Evolutionary conservation across 2,888 invertebrate genomes (phyloP).

Genomic region (Lysandra coridon): DNA sequence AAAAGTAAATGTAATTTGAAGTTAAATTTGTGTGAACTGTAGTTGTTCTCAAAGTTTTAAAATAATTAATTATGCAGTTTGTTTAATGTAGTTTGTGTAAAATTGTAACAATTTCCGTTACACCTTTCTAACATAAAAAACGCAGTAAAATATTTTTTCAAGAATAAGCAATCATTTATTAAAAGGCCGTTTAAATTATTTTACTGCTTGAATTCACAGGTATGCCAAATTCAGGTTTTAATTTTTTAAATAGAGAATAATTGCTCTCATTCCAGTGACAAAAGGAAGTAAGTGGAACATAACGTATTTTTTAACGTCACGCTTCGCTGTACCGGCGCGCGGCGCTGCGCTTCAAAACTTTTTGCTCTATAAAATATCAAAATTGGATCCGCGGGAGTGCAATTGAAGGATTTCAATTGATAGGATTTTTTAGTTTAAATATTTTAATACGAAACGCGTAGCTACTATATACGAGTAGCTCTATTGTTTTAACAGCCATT

Average conservation of each 20-base stretch:
- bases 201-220: neutral
- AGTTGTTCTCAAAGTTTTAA: neutral
- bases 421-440: constrained; percentile 21
- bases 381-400: constrained; percentile 27
- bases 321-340: neutral
- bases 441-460: neutral
- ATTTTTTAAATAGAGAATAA: constrained; percentile 4
- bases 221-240: neutral
- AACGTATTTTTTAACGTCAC: constrained; percentile 29
- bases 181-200: neutral
- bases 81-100: too few species aligned
- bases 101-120: too few species aligned
- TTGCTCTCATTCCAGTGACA: constrained; percentile 5
- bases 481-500: neutral
- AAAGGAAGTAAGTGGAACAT: constrained; percentile 24
- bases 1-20: neutral
- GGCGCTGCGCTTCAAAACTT: constrained; percentile 18
- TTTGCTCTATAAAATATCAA: constrained; percentile 24
- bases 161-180: neutral
- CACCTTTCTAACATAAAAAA: too few species aligned
- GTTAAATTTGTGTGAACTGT: neutral
- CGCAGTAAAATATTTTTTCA: too few species aligned
- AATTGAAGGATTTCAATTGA: constrained; percentile 20
- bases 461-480: neutral
- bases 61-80: too few species aligned